Evolutionary conservation across 2,113 vertebrate species (phyloP), one percentile per base, ranked within the genome.

Genomic region (Rhabdornis inornatus): DNA sequence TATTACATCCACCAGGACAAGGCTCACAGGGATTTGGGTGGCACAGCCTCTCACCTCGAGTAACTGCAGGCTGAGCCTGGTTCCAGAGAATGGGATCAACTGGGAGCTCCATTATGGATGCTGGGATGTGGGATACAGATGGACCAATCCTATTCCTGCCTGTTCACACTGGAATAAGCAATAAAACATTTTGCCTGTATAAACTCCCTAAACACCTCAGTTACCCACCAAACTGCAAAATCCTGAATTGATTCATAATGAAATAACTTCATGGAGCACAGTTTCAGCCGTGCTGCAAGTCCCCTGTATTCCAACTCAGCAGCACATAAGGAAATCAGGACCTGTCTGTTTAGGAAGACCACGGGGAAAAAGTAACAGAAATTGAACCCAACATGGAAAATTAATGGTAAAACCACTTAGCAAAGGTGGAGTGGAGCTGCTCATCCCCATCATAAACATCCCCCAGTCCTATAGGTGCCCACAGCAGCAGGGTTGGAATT

Each of bases 181-280:
- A 8, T 1, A 31, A 24, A 16, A 23, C 1, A 65, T 31, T 55
- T 13, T 81, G 5, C 0, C 2, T 17, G 15, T 35, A 8, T 13
- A 7, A 76, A 30, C n/a, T 79, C 24, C 78, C 37, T 10, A 3
- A 28, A 71, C 30, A 52, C 5, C 76, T 16, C 75, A 33, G 27
- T 30, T 20, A 33, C 33, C 19, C 57, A 63, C 7, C 25, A 90
- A 81, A 87, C 18, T 55, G 53, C 40, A 57, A 57, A 78, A 47
- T 35, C 19, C n/a, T 60, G 21, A 37, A 37, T 9, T 22, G 53
- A 42, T 4, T 66, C 11, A 3, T 35, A 49, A 78, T 2, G 66
- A 83, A 91, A 27, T 31, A 47, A 71, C 44, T 80, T 40, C 2
- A 35, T 6, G 23, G 16, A 19, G 11, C 13, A 35, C 0, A 31